These are phyloP conservation scores for Pollenia amentaria DNA, from an alignment of 2,888 invertebrate species.

Conservation along the genomic window DNA sequence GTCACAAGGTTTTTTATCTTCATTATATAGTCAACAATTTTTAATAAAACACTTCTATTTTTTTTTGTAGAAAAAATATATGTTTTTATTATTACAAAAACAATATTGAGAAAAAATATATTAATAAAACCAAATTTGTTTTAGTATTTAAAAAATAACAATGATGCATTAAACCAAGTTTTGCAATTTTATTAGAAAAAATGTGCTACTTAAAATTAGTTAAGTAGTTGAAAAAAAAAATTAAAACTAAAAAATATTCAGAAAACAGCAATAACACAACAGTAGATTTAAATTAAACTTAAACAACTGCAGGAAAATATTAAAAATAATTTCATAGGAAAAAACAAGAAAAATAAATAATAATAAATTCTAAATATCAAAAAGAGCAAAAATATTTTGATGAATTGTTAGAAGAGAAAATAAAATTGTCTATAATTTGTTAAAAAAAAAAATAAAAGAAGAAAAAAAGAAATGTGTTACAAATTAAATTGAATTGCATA, in stretches of 20 bases:
- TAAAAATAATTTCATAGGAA: constrained; percentile 27
- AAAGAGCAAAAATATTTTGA: constrained; percentile 30
- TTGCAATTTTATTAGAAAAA: constrained; percentile 72
- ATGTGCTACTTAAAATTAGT: constrained; percentile 73
- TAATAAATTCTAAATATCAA: constrained; percentile 47
- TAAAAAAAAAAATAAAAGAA: constrained; percentile 41
- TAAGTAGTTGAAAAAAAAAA: constrained; percentile 68
- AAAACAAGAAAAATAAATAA: constrained; percentile 59
- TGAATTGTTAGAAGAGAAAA: constrained; percentile 25
- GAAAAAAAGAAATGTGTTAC: too few relatives aligned
- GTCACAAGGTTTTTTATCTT: too few relatives aligned
- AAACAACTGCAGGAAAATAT: constrained; percentile 54
- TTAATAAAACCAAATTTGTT: constrained; percentile 54
- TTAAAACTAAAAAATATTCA: constrained; percentile 61
- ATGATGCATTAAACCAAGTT: constrained; percentile 74
- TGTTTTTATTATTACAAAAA: constrained; percentile 62
- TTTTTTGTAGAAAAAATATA: constrained; percentile 66
- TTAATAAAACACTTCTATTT: neutral
- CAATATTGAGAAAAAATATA: constrained; percentile 51
- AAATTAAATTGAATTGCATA: constrained; percentile 30
- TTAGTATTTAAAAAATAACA: constrained; percentile 71
- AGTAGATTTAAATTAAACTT: constrained; percentile 60
- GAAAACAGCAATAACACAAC: constrained; percentile 71
- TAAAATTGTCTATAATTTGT: constrained; percentile 64
- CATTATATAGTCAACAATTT: neutral